These are phyloP conservation scores for Hydrotaea cyrtoneurina DNA, from an alignment of 2,888 invertebrate genomes.

Conservation along the genomic window DNA sequence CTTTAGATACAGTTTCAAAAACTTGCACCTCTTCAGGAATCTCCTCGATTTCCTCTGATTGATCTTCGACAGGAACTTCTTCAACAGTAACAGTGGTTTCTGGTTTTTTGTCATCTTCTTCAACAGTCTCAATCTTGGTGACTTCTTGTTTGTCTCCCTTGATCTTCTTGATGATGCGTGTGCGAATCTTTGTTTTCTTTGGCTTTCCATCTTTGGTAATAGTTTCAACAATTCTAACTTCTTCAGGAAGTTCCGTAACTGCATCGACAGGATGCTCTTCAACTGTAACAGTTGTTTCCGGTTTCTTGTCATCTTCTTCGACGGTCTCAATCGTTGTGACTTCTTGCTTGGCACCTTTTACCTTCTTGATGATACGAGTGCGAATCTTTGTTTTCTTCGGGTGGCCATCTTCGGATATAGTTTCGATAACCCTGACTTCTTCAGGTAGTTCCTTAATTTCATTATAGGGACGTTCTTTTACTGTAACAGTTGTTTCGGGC, in stretches of 20 bases:
- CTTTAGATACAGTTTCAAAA: slow-evolving; percentile 48
- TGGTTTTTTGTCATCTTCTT: slow-evolving; percentile 77
- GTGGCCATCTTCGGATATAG: slow-evolving; percentile 74
- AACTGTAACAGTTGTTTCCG: slow-evolving; percentile 53
- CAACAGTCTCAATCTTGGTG: slow-evolving; percentile 76
- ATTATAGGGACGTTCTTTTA: slow-evolving; percentile 56
- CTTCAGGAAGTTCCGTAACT: slow-evolving; percentile 71
- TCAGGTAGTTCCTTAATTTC: slow-evolving; percentile 44
- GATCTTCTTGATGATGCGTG: slow-evolving; percentile 76
- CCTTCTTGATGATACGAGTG: slow-evolving; percentile 71
- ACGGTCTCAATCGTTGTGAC: slow-evolving; percentile 77
- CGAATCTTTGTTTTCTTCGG: slow-evolving; percentile 75
- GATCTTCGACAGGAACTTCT: slow-evolving; percentile 74
- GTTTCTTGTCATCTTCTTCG: slow-evolving; percentile 59
- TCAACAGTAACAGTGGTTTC: slow-evolving; percentile 75
- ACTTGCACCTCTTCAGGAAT: slow-evolving; percentile 60
- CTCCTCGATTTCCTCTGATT: slow-evolving; percentile 65
- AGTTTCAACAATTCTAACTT: slow-evolving; percentile 70
- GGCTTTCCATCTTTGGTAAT: slow-evolving; percentile 74
- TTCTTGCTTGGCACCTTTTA: slow-evolving; percentile 74
- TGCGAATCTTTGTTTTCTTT: slow-evolving; percentile 75
- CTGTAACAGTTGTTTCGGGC: slow-evolving; percentile 74
- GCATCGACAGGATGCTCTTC: slow-evolving; percentile 61
- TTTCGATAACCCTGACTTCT: slow-evolving; percentile 68
- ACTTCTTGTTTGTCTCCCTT: slow-evolving; percentile 74